These are phyloP conservation scores for Oikopleura dioica DNA, from an alignment of 23 tunicate genomes.

Conservation along the genomic window DNA sequence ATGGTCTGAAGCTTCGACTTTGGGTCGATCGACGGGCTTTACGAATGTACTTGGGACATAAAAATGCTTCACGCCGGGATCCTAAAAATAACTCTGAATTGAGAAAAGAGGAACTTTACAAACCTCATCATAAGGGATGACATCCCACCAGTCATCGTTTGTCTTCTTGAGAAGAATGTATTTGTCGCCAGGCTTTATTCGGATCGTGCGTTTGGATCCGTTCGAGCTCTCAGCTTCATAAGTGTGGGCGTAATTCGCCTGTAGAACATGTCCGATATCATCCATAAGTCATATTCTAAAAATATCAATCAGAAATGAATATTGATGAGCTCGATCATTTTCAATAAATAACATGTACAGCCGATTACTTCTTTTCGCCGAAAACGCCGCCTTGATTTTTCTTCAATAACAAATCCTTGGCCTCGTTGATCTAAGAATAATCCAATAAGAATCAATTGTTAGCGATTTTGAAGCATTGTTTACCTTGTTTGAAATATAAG, in stretches of 20 bases:
- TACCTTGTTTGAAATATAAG: background rate
- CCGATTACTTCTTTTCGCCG: background rate
- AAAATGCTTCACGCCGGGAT: conserved; percentile 12
- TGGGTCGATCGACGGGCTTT: background rate
- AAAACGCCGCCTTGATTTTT: conserved; percentile 5
- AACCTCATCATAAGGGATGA: conserved; percentile 1
- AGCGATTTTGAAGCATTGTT: too few species aligned
- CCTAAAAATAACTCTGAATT: too few species aligned
- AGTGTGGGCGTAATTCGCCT: background rate
- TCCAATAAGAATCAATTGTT: too few species aligned
- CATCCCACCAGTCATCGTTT: conserved; percentile 11
- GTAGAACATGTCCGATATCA: background rate
- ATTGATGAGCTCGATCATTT: background rate
- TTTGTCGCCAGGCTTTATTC: background rate
- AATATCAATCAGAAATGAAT: background rate
- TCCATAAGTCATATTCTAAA: background rate
- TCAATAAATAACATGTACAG: background rate
- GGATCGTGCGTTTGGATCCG: background rate
- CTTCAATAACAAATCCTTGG: background rate
- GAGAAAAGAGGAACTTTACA: too few species aligned
- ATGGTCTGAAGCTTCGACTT: background rate
- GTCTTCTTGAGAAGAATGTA: background rate
- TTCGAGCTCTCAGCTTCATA: background rate
- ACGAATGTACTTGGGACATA: background rate
- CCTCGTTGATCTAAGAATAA: too few species aligned